These are phyloP conservation scores for Phengaris alcon DNA, from an alignment of 2,888 invertebrate genomes.

Conservation along the genomic window DNA sequence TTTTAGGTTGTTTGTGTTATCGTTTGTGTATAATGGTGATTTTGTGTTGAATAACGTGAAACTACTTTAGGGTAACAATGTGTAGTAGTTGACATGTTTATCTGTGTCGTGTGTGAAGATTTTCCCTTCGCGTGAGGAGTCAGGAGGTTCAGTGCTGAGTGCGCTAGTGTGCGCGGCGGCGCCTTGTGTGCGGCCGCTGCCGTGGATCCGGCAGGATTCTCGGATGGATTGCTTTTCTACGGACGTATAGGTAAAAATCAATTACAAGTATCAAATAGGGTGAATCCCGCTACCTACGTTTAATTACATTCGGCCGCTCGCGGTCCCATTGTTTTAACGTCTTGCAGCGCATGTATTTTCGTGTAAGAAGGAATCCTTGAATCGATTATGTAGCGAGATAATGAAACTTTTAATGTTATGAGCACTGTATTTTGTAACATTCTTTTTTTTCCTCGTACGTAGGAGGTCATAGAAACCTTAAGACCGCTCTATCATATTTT, in stretches of 20 bases:
- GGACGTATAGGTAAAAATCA: conserved; percentile 76
- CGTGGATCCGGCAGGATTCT: conserved; percentile 68
- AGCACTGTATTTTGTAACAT: conserved; percentile 44
- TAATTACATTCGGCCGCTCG: conserved; percentile 27
- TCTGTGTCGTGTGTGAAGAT: conserved; percentile 80
- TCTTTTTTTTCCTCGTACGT: conserved; percentile 53
- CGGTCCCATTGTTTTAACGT: conserved; percentile 58
- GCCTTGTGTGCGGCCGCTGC: conserved; percentile 62
- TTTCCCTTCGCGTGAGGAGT: conserved; percentile 76
- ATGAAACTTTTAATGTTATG: conserved; percentile 16
- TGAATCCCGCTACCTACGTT: conserved; percentile 2
- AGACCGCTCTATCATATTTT: conserved; percentile 32
- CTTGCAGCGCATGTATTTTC: conserved; percentile 54
- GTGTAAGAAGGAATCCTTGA: conserved; percentile 53
- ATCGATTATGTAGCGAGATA: conserved; percentile 46
- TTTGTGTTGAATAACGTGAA: conserved; percentile 73
- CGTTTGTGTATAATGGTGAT: conserved; percentile 66
- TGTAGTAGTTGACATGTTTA: conserved; percentile 80
- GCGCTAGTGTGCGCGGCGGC: conserved; percentile 66
- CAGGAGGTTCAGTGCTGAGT: conserved; percentile 66
- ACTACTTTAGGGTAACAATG: conserved; percentile 77
- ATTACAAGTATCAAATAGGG: conserved; percentile 30
- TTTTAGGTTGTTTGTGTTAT: conserved; percentile 69
- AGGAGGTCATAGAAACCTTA: conserved; percentile 61
- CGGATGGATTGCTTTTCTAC: conserved; percentile 78